Evolutionary conservation across 2,113 vertebrate genomes (phyloP).

Genomic region (Melanerpes formicivorus): DNA sequence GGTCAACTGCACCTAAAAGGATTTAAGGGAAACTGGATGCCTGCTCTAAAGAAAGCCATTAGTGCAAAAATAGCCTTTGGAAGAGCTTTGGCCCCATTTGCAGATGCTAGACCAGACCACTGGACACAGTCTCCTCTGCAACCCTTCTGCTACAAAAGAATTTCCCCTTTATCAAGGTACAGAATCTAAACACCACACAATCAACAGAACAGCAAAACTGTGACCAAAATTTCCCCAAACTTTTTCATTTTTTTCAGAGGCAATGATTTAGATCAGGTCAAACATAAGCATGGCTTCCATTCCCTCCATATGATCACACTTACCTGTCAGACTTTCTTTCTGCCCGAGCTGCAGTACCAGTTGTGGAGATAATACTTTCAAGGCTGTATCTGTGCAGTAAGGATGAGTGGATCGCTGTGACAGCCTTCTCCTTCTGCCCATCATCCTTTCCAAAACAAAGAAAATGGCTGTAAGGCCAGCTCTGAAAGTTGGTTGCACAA

Average conservation of each 20-base stretch:
- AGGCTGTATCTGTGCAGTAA: neutral
- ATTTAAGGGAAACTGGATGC: slow-evolving; percentile 2
- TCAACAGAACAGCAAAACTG: neutral
- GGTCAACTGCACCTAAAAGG: slow-evolving; percentile 28
- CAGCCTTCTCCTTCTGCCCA: neutral
- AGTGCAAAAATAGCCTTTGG: neutral
- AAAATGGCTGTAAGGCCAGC: neutral
- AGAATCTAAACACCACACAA: neutral
- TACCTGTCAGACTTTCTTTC: neutral
- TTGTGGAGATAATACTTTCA: neutral
- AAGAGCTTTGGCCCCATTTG: neutral
- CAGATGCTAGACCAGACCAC: neutral
- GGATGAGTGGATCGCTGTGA: neutral
- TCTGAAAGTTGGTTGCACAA: neutral
- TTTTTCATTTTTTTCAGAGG: neutral
- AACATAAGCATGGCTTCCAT: neutral
- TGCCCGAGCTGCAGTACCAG: neutral
- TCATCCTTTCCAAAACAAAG: slow-evolving; percentile 34
- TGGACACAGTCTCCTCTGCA: neutral
- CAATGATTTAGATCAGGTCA: neutral
- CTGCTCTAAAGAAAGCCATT: slow-evolving; percentile 1
- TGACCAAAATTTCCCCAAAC: neutral
- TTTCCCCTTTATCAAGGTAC: neutral
- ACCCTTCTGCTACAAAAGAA: neutral
- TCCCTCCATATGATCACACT: neutral